Percentiles rank a stretch among this genome's conserved stretches.
Evolutionary conservation across 2,113 vertebrate genomes (phyloP).

Genomic region (Telmatochromis bifrenatus): DNA sequence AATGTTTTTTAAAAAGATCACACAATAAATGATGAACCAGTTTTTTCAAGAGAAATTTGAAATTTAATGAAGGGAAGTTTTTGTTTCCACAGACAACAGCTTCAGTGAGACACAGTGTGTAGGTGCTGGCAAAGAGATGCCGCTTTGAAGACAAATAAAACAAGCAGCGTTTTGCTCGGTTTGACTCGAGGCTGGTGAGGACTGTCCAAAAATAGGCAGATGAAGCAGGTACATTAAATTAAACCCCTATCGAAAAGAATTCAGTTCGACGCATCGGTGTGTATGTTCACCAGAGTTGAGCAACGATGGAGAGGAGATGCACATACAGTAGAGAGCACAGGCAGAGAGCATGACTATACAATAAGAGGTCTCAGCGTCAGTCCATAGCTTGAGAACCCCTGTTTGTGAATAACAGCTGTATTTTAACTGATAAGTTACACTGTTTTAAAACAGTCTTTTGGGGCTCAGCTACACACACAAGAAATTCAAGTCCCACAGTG

Average conservation of each 20-base stretch:
- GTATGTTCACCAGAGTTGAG: not conserved
- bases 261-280: not conserved
- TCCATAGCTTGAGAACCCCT: not conserved
- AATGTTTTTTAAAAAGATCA: not conserved
- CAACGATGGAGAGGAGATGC: not conserved
- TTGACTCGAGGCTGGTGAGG: not conserved
- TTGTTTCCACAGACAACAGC: not conserved
- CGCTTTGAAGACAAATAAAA: not conserved
- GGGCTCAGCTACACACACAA: constrained; percentile 21
- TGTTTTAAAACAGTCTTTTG: not conserved
- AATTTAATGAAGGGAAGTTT: constrained; percentile 8
- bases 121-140: not conserved
- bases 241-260: not conserved
- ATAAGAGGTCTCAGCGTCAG: not conserved
- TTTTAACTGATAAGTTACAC: constrained; percentile 33
- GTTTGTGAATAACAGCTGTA: constrained; percentile 1
- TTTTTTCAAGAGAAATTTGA: not conserved
- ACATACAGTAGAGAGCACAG: constrained; percentile 59
- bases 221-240: not conserved
- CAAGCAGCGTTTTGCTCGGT: not conserved
- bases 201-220: not conserved
- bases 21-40: not conserved
- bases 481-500: not conserved
- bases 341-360: constrained; percentile 27
- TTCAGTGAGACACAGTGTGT: not conserved